A percentile compares a stretch with the other conserved stretches of the same genome.
Evolutionary conservation across 2,888 invertebrate species (phyloP).

Genomic region (Polyommatus iphigenia): DNA sequence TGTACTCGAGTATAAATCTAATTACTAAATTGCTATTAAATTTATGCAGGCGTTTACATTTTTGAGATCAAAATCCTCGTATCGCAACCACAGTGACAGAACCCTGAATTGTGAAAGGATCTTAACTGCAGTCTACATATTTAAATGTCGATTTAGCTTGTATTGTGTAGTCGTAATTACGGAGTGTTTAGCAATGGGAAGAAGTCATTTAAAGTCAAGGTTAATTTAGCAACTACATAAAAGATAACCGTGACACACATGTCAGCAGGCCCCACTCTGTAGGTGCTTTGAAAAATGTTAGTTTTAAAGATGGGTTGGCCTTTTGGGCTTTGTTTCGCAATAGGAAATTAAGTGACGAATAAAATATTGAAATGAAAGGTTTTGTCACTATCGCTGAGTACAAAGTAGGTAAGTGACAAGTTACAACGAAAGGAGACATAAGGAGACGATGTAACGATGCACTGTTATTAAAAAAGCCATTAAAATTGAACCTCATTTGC

Average conservation of each 20-base stretch:
- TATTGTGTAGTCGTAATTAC: background rate
- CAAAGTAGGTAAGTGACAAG: too few species aligned
- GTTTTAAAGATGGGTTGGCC: background rate
- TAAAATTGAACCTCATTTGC: too few species aligned
- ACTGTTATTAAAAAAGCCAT: too few species aligned
- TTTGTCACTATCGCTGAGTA: too few species aligned
- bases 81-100: background rate
- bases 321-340: background rate
- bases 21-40: background rate
- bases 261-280: background rate
- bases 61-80: background rate
- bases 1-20: background rate
- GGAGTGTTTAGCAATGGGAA: conserved; percentile 9
- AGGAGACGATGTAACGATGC: too few species aligned
- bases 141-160: background rate
- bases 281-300: background rate
- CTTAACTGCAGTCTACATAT: background rate
- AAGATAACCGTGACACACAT: conserved; percentile 21
- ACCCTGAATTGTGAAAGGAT: background rate
- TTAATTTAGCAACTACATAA: conserved; percentile 21
- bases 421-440: too few species aligned
- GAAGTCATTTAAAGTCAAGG: conserved; percentile 21
- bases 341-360: background rate
- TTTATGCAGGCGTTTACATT: background rate
- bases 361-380: too few species aligned